phyloP scores from a whole-genome alignment of 2,797 vertebrate genomes.

The Cyprinodon diabolis region DNA sequence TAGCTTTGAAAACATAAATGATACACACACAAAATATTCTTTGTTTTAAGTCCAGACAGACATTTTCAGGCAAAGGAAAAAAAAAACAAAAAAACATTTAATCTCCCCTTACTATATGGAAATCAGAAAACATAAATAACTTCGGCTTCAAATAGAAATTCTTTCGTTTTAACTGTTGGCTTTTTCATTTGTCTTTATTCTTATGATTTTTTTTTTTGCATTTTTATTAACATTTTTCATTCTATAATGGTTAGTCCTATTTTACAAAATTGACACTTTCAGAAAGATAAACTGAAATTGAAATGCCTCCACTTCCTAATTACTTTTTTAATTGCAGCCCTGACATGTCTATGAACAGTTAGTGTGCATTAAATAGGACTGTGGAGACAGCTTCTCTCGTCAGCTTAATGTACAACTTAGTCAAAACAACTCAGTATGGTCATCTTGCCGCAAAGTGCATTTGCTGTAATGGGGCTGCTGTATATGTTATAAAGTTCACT shows the following conservation, averaged over 20 bases:
- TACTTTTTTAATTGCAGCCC: not conserved
- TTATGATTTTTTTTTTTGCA: not conserved
- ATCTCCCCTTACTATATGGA: constrained; percentile 23
- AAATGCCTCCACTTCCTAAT: not conserved
- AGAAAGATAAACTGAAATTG: not conserved
- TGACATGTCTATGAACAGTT: not conserved
- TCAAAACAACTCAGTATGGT: not conserved
- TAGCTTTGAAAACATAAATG: constrained; percentile 30
- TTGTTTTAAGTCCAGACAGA: constrained; percentile 30
- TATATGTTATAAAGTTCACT: not conserved
- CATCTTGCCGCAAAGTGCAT: not conserved
- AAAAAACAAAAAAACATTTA: not conserved
- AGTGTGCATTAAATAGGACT: not conserved
- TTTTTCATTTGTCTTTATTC: not conserved
- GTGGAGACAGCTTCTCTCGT: not conserved
- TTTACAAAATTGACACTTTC: not conserved
- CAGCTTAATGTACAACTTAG: not conserved
- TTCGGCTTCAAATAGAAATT: constrained; percentile 26
- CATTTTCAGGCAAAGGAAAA: constrained; percentile 34
- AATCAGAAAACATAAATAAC: constrained; percentile 41
- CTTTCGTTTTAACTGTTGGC: constrained; percentile 42
- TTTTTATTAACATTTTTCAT: not conserved
- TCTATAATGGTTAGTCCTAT: not conserved
- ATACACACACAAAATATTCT: constrained; percentile 54
- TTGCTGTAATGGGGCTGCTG: not conserved